A percentile compares a stretch with the other conserved stretches of the same genome.
phyloP scores from a whole-genome alignment of 2,113 vertebrate species.

The Lophura nycthemera region DNA sequence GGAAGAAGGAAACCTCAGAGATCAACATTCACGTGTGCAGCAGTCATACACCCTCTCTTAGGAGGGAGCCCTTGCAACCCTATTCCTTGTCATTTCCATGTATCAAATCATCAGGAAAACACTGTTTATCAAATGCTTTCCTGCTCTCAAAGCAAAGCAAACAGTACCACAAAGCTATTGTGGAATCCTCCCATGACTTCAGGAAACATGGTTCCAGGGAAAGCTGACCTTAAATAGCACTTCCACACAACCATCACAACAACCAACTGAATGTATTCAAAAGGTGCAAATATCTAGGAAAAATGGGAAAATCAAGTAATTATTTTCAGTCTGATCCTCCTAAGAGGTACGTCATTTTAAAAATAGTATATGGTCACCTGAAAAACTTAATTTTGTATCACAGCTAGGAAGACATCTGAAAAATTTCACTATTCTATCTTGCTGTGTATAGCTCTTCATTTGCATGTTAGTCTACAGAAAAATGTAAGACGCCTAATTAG shows the following conservation, averaged over 20 bases:
- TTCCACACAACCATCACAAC: neutral
- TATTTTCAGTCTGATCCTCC: neutral
- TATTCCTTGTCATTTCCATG: neutral
- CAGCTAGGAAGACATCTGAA: neutral
- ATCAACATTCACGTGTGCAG: neutral
- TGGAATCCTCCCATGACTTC: accelerated
- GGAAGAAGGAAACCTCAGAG: neutral
- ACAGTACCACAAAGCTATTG: neutral
- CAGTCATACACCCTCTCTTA: neutral
- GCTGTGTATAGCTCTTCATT: neutral
- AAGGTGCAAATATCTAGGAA: neutral
- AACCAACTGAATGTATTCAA: neutral
- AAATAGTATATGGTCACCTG: neutral
- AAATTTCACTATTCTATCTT: neutral
- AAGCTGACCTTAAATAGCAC: neutral
- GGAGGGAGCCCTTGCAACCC: neutral
- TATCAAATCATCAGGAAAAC: neutral
- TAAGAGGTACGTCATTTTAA: neutral
- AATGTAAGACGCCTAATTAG: neutral
- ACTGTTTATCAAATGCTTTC: neutral
- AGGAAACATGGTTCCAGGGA: neutral
- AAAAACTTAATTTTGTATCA: neutral
- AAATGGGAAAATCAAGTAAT: neutral
- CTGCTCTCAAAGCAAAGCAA: neutral
- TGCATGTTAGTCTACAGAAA: neutral